Base-by-base conservation (phyloP, 2,797 vertebrate species). In the Luscinia megarhynchos region DNA sequence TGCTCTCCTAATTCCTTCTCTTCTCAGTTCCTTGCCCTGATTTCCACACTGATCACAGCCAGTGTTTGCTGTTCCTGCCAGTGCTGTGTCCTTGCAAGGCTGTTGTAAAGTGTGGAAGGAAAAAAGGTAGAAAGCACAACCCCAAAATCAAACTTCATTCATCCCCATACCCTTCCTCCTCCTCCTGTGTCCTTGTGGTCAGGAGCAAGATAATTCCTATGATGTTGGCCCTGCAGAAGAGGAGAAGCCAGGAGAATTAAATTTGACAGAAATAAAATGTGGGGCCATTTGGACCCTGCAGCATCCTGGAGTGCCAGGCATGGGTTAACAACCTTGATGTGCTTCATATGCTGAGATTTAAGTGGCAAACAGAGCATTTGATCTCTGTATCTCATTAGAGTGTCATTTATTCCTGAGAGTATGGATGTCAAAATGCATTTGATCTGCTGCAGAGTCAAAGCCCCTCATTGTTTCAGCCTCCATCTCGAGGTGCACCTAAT, bases 381-480 rank as follows among this genome's bases (percentile, higher is more conserved):
- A 90, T 96, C 90, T 80, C 51, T 41, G 45, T 10, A 5, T 73
- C 75, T 88, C 59, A 79, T 91, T 86, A 96, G n/a, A 4, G 68
- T 83, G 84, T 51, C 50, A 38, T 70, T 95, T 79, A 50, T 72
- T 94, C 21, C 36, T 46, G 29, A 29, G 54, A 59, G 40, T 57
- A 22, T 38, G 64, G 16, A 72, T 72, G 59, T 66, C 73, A 68
- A 30, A 75, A 53, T 41, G 50, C 45, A 32, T 94, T 93, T 95
- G 78, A 95, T 92, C 72, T 83, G 86, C 68, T 86, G 80, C 64
- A 61, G 10, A 61, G 38, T 72, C 87, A 72, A 59, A 92, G 84
- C 15, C 40, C 14, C 54, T 83, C 34, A 15, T 93, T 93, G 93
- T 94, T 90, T 75, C 84, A 58, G 57, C 13, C 75, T 72, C 92